Percentiles rank a stretch among this genome's conserved stretches.
Evolutionary conservation across 2,888 invertebrate genomes (phyloP).

Genomic region (Stomorhina lunata): DNA sequence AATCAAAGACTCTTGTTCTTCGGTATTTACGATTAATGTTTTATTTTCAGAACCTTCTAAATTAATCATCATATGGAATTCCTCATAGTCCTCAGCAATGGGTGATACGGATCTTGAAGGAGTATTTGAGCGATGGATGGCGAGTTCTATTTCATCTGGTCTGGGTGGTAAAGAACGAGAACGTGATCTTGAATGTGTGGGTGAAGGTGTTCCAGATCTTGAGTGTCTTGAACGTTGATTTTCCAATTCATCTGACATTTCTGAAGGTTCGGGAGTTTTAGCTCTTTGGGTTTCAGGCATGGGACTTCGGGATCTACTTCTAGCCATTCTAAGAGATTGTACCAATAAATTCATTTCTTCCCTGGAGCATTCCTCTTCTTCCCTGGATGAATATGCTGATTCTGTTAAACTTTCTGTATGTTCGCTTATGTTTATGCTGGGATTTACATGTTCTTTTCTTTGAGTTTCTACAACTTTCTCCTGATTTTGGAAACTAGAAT

Average conservation of each 20-base stretch:
- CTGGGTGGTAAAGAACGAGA: neutral
- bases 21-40: slow-evolving; percentile 67
- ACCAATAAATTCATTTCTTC: slow-evolving; percentile 61
- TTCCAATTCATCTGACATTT: slow-evolving; percentile 30
- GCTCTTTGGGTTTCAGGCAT: slow-evolving; percentile 68
- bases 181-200: slow-evolving; percentile 37
- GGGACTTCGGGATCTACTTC: slow-evolving; percentile 62
- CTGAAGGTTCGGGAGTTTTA: slow-evolving; percentile 68
- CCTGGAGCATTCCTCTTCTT: slow-evolving; percentile 33
- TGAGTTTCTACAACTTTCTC: neutral
- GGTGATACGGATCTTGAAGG: slow-evolving; percentile 67
- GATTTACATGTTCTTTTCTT: neutral
- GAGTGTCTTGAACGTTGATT: slow-evolving; percentile 12
- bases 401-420: neutral
- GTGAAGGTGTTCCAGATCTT: slow-evolving; percentile 57
- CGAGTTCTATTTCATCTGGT: neutral
- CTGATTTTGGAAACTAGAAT: neutral
- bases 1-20: slow-evolving; percentile 70
- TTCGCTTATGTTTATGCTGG: slow-evolving; percentile 52
- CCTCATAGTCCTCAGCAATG: slow-evolving; percentile 65
- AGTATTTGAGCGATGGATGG: slow-evolving; percentile 68
- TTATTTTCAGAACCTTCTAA: slow-evolving; percentile 69
- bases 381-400: neutral
- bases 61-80: slow-evolving; percentile 74
- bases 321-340: slow-evolving; percentile 61